These are phyloP conservation scores for Eucidaris tribuloides DNA, from an alignment of 35 echinoderm and acorn worm genomes.

Conservation along the genomic window DNA sequence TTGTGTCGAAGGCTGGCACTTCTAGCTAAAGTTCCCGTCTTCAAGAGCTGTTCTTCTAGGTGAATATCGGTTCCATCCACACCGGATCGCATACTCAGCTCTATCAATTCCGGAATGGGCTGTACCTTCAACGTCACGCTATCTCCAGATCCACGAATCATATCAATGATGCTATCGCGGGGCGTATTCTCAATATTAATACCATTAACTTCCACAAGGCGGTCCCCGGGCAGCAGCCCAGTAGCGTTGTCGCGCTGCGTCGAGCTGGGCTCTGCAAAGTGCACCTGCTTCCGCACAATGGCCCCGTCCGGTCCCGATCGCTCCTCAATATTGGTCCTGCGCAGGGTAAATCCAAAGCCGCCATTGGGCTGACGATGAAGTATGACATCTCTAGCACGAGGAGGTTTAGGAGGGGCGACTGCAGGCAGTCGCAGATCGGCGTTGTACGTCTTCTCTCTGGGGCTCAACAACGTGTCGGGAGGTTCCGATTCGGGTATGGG, in stretches of 20 bases:
- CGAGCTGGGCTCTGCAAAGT: constrained; percentile 94
- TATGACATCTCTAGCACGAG: constrained; percentile 74
- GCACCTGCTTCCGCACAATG: constrained; percentile 64
- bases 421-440: constrained; percentile 67
- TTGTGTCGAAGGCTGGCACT: constrained; percentile 81
- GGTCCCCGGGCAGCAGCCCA: constrained; percentile 86
- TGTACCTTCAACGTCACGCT: constrained; percentile 88
- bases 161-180: constrained; percentile 76
- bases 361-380: constrained; percentile 74
- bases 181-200: constrained; percentile 75
- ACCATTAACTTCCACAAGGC: constrained; percentile 92
- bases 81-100: constrained; percentile 84
- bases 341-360: constrained; percentile 89
- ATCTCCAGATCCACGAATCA: constrained; percentile 83
- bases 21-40: constrained; percentile 73
- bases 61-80: constrained; percentile 75
- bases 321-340: constrained; percentile 80
- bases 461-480: neutral
- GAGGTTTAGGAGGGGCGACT: constrained; percentile 78
- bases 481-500: constrained; percentile 33
- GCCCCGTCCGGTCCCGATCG: constrained; percentile 29
- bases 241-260: constrained; percentile 82
- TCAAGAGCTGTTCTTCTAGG: constrained; percentile 86
- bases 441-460: constrained; percentile 66
- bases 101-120: constrained; percentile 92